phyloP scores from a whole-genome alignment of 2,113 vertebrate genomes.

The Tauraco erythrolophus region DNA sequence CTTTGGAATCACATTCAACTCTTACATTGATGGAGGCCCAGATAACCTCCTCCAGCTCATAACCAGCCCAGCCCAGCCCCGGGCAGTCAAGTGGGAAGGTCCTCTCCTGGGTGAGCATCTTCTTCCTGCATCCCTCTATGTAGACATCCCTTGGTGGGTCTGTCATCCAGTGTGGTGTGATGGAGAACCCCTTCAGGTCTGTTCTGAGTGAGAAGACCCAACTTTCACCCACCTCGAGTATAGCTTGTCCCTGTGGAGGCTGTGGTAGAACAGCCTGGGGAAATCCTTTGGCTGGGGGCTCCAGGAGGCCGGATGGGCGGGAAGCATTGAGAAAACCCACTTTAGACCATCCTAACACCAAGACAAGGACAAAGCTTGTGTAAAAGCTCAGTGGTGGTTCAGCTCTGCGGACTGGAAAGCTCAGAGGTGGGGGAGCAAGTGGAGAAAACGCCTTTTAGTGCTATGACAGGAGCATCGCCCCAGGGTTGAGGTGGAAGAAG shows the following conservation, averaged over 20 bases:
- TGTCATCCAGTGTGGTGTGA: neutral
- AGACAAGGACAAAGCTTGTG: neutral
- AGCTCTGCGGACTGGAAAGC: neutral
- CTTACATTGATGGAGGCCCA: constrained; percentile 49
- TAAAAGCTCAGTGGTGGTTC: neutral
- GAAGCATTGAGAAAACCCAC: neutral
- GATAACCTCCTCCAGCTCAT: constrained; percentile 24
- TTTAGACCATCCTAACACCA: neutral
- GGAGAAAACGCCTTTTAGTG: neutral
- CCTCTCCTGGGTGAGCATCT: neutral
- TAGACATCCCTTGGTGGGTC: neutral
- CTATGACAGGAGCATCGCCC: neutral
- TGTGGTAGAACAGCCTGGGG: neutral
- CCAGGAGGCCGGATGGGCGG: neutral
- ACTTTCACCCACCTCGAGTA: neutral
- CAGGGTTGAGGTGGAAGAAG: neutral
- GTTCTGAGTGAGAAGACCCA: neutral
- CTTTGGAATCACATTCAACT: constrained; percentile 65
- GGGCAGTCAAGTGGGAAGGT: neutral
- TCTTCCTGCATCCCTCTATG: neutral
- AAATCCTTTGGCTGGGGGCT: neutral
- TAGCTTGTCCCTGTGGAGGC: neutral
- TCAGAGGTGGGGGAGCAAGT: neutral
- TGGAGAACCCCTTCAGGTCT: neutral
- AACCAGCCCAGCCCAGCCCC: neutral